Conservation (phyloP, 1,140 invertebrate genomes). For the Aradophagus sp. region DNA sequence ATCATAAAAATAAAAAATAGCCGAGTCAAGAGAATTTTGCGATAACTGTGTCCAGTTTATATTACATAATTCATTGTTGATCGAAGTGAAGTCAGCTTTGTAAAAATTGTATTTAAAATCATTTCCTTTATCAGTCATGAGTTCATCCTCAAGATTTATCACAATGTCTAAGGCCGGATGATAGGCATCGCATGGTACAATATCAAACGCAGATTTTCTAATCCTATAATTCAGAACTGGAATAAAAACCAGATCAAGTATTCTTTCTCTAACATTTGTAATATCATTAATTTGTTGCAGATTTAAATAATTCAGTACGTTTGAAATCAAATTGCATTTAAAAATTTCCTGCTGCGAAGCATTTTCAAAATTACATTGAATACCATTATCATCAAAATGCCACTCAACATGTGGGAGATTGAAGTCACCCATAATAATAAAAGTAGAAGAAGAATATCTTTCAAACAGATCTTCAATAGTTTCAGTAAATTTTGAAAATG, state of each 20-base stretch:
- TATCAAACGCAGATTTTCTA: not conserved
- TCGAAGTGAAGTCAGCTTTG: too few species aligned
- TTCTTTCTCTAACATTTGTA: not conserved
- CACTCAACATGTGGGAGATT: not conserved
- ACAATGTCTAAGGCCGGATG: slow-evolving; percentile 1
- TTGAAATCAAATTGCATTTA: not conserved
- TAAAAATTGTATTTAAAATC: too few species aligned
- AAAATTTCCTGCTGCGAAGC: not conserved
- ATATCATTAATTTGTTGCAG: not conserved
- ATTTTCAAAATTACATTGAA: not conserved
- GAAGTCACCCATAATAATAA: not conserved
- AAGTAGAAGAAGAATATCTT: not conserved
- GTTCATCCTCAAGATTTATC: not conserved
- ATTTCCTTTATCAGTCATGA: not conserved
- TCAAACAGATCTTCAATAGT: not conserved
- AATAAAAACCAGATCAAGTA: not conserved
- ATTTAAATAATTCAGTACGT: not conserved
- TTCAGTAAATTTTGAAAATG: not conserved
- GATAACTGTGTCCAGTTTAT: too few species aligned
- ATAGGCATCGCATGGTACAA: not conserved
- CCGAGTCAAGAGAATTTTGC: not conserved
- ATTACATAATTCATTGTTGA: too few species aligned
- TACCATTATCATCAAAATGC: not conserved
- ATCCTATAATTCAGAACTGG: not conserved
- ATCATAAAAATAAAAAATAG: not conserved